Base-by-base conservation (phyloP, 2,888 invertebrate genomes). In the Ophonus ardosiacus region DNA sequence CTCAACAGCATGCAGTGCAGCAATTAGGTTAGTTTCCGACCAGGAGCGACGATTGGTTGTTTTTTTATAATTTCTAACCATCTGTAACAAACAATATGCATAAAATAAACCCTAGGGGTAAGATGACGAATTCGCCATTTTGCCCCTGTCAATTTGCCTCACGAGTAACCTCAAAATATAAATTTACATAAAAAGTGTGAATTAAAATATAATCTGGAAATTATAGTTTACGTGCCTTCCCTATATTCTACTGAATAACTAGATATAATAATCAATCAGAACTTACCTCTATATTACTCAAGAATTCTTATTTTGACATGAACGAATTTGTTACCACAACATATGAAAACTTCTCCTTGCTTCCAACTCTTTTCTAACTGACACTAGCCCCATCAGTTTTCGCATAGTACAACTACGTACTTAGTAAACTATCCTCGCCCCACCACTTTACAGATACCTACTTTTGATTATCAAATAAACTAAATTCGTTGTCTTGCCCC, bases 1-100 rank as follows among this genome's bases (percentile, higher is more conserved):
- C 84, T 76, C 59, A 68, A 84, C 85, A 83, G 86, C 71, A 81
- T 86, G 85, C 18, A 86, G 80, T 63, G 86, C 86, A 68, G 86
- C 86, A 86, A 86, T 86, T 40, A 87, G 65, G 21, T n/a, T 71
- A 78, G 85, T 86, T 83, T 87, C 83, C 56, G 86, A 86, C 86
- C 86, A 86, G 24, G 86, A 82, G 68, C 86, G 85, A n/a, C n/a
- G n/a, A n/a, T n/a, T n/a, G n/a, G n/a, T n/a, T n/a, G n/a, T n/a
- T n/a, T 18, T 86, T 68, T 86, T 86, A 56, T 86, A 86, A 74
- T 78, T 86, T 68, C 85, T 59, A 21, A 82, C 81, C 86, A 86
- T 86, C 86, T 86, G 74, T 7, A 86, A 86, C 43, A 84, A 31
- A 51, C 1, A 51, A 51, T 51, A 51, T 51, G 51, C 51, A 1